Percentiles rank a stretch among this genome's conserved stretches.
Conservation (phyloP, 1,140 invertebrate species). For the Megalopta genalis region DNA sequence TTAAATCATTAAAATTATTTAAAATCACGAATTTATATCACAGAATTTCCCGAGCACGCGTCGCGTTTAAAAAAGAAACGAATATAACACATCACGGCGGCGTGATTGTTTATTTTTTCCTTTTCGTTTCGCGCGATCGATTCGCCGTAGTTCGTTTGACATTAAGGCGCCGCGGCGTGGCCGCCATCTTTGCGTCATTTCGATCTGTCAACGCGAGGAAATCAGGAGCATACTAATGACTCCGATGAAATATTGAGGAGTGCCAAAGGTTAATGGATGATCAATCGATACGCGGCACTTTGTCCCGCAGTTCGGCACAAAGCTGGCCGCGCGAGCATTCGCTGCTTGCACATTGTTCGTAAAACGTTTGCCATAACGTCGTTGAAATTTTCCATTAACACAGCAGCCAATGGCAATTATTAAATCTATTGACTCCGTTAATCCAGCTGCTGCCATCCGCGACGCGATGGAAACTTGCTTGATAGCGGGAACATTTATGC, state of each 20-base stretch:
- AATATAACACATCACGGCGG: too few species aligned
- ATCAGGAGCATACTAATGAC: conserved; percentile 9
- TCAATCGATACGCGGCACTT: conserved; percentile 32
- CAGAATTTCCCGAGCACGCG: too few species aligned
- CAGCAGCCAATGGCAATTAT: conserved; percentile 9
- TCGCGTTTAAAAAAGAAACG: too few species aligned
- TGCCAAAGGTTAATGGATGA: conserved; percentile 35
- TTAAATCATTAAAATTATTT: too few species aligned
- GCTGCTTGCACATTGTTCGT: not conserved
- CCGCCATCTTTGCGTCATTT: not conserved
- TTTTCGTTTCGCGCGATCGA: too few species aligned
- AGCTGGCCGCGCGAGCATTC: not conserved
- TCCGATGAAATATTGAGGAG: conserved; percentile 28
- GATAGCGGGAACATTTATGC: not conserved
- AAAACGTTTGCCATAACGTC: conserved; percentile 24
- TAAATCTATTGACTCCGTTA: not conserved
- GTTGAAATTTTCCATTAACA: conserved; percentile 11
- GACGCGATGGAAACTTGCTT: not conserved
- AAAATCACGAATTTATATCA: too few species aligned
- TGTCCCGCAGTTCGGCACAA: conserved; percentile 10
- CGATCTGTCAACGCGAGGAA: not conserved
- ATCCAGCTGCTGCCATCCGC: not conserved
- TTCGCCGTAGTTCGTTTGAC: too few species aligned
- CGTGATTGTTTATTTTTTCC: too few species aligned
- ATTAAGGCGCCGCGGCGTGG: too few species aligned